Percentiles rank a stretch among this genome's conserved stretches.
Conservation (phyloP, 2,113 vertebrate genomes). For the Percina caprodes region DNA sequence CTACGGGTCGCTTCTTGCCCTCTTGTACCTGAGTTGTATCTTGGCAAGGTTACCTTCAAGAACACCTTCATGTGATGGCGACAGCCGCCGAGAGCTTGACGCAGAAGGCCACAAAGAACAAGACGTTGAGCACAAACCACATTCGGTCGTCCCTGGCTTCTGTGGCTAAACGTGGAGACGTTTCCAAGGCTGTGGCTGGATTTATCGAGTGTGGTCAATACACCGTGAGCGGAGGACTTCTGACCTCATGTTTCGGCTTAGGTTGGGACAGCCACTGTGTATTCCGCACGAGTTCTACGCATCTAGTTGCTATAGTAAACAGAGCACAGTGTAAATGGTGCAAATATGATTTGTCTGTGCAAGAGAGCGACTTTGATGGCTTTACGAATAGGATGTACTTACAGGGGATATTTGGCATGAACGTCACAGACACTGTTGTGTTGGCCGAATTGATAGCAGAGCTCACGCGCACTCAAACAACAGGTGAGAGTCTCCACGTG, state of each 20-base stretch:
- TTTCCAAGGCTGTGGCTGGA: neutral
- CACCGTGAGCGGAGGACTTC: neutral
- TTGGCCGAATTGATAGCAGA: neutral
- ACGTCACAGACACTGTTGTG: fast-evolving
- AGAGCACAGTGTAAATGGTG: constrained; percentile 28
- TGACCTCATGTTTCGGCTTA: neutral
- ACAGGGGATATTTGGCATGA: neutral
- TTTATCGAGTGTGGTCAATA: neutral
- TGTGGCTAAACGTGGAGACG: too few species aligned
- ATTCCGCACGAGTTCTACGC: neutral
- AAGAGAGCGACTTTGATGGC: too few species aligned
- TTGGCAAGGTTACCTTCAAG: too few species aligned
- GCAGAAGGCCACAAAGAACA: too few species aligned
- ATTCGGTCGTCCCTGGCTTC: too few species aligned
- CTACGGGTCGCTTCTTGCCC: too few species aligned
- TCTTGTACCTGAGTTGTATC: too few species aligned
- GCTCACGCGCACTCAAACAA: neutral
- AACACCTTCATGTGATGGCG: too few species aligned
- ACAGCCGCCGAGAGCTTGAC: too few species aligned
- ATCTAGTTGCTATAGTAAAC: neutral
- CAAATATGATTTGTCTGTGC: neutral
- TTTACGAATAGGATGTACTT: neutral
- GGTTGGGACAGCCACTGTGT: neutral
- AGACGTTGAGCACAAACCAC: too few species aligned
- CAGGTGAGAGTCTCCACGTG: too few species aligned